Conservation (phyloP, 2,113 vertebrate genomes). For the Axis porcinus region DNA sequence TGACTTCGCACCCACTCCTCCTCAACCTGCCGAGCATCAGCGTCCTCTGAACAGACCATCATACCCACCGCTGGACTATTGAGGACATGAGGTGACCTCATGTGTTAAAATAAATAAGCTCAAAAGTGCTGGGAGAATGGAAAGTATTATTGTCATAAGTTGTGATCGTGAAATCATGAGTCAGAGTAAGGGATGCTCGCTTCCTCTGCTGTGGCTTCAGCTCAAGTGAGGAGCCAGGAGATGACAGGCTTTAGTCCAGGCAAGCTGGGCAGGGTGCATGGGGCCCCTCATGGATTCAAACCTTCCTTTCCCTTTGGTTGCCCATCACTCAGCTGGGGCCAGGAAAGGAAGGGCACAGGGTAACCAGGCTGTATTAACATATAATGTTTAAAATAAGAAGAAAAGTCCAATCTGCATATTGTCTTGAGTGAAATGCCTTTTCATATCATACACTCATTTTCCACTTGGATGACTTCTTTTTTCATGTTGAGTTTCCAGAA, state of each 20-base stretch:
- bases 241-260: background rate
- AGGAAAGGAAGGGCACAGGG: background rate
- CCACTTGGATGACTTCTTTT: background rate
- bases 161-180: background rate
- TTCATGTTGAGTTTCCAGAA: background rate
- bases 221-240: background rate
- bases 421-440: background rate
- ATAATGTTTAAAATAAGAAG: background rate
- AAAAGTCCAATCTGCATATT: background rate
- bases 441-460: background rate
- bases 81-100: background rate
- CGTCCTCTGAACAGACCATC: background rate
- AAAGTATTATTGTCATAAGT: background rate
- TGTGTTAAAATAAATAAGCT: background rate
- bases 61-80: background rate
- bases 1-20: background rate
- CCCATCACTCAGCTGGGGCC: background rate
- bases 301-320: background rate
- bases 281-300: background rate
- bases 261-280: background rate
- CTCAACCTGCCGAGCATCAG: fast-evolving
- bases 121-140: background rate
- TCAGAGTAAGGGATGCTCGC: background rate
- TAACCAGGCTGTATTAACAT: background rate
- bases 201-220: background rate